phyloP scores from a whole-genome alignment of 1,140 invertebrate genomes.

The Eubasilissa regina region DNA sequence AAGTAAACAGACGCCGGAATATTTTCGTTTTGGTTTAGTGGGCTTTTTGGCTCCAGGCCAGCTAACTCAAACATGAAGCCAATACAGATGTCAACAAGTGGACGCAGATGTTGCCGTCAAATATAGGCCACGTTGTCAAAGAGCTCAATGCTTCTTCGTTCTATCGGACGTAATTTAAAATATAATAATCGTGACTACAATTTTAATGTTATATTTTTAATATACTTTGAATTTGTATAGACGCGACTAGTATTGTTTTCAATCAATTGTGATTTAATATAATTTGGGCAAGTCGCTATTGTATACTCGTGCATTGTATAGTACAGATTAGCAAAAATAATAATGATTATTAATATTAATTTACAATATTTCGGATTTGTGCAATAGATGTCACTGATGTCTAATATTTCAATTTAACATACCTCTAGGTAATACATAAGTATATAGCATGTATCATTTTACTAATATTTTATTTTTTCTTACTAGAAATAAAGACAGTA shows the following conservation, averaged over 20 bases:
- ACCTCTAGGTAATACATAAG: too few relatives aligned
- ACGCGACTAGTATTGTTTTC: neutral
- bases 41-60: conserved; percentile 2
- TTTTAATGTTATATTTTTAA: neutral
- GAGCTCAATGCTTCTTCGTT: neutral
- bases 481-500: too few relatives aligned
- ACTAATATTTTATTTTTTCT: too few relatives aligned
- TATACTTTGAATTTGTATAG: neutral
- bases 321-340: too few relatives aligned
- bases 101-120: neutral
- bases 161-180: neutral
- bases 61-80: neutral
- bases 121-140: neutral
- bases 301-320: too few relatives aligned
- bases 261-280: neutral
- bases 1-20: conserved; percentile 13
- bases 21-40: neutral
- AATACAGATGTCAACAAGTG: conserved; percentile 12
- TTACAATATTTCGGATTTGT: too few relatives aligned
- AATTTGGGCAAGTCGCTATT: too few relatives aligned
- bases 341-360: too few relatives aligned
- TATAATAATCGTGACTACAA: neutral
- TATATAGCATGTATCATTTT: too few relatives aligned
- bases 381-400: too few relatives aligned
- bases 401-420: too few relatives aligned